Evolutionary conservation across 2,113 vertebrate genomes (phyloP), one percentile per base, ranked within the genome.

Genomic region (Tor tambroides): DNA sequence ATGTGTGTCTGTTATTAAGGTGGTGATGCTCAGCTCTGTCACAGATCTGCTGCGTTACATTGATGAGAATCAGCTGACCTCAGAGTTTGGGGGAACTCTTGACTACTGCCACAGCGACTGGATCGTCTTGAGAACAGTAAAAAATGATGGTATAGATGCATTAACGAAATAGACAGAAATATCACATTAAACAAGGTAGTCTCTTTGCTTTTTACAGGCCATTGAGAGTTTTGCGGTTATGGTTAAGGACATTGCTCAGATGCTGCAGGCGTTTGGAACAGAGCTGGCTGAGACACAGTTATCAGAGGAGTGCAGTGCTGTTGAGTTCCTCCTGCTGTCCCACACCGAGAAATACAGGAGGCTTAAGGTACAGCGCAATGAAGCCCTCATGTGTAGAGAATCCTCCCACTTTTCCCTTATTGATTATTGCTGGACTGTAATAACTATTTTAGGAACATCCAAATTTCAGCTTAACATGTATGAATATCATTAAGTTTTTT

Each of bases 21-120:
- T 99, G 91, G 97, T 99, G 90, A 99, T 99, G 98, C 95, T 99
- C 93, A 99, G 97, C 93, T 99, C 98, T 1, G 97, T 98, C 90
- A 98, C 97, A 6, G 98, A 99, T 91, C 93, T 99, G 85, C 94
- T 99, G 93, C 94, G 90, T 0, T 99, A 99, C 93, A 97, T 99
- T 43, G 96, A 98, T 78, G 97, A 97, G 88, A 97, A 97, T 90
- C 98, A 99, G 41, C 91, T 99, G 87, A 99, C 98, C 17, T 96
- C 97, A 0, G 98, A 99, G 93, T 98, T 98, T 21, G 98, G 98
- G 89, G 98, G 98, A 91, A 97, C 97, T 35, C 94, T 99, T 92
- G 96, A 98, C 88, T 99, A 99, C 91, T 96, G 96, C 91, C 97
- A 99, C 87, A 97, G 97, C 83, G 96, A 98, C 95, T 99, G 98